Evolutionary conservation across 1,140 invertebrate species (phyloP).

Genomic region (Pseudomyrmex concolor): DNA sequence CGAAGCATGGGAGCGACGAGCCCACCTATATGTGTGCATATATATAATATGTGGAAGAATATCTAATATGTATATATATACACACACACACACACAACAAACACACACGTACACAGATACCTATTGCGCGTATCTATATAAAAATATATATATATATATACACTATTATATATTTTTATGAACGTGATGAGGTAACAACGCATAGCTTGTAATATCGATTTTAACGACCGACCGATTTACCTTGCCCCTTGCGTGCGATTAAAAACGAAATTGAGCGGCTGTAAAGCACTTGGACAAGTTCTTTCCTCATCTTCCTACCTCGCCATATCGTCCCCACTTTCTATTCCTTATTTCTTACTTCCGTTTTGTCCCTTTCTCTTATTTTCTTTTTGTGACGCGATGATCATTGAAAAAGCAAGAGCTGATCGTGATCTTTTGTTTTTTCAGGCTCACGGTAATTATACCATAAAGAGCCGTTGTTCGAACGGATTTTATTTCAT

Average conservation of each 20-base stretch:
- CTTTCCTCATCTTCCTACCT: slow-evolving; percentile 49
- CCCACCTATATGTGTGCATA: slow-evolving; percentile 77
- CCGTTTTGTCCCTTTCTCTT: slow-evolving; percentile 25
- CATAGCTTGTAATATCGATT: slow-evolving; percentile 83
- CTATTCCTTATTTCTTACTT: slow-evolving; percentile 16
- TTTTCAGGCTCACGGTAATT: slow-evolving; percentile 60
- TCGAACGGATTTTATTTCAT: slow-evolving; percentile 78
- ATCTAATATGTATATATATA: not conserved
- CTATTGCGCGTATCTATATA: slow-evolving; percentile 65
- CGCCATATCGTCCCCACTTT: slow-evolving; percentile 7
- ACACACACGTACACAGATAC: slow-evolving; percentile 46
- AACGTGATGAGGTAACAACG: slow-evolving; percentile 83
- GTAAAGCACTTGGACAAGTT: slow-evolving; percentile 64
- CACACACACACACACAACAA: slow-evolving; percentile 26
- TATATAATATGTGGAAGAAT: not conserved
- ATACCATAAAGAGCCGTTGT: slow-evolving; percentile 69
- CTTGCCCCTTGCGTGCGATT: slow-evolving; percentile 73
- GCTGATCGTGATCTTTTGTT: slow-evolving; percentile 56
- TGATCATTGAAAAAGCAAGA: slow-evolving; percentile 60
- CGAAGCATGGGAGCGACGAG: slow-evolving; percentile 70
- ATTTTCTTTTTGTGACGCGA: slow-evolving; percentile 50
- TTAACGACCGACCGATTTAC: slow-evolving; percentile 69
- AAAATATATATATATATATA: slow-evolving; percentile 52
- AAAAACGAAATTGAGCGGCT: slow-evolving; percentile 72
- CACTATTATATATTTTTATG: slow-evolving; percentile 83